Evolutionary conservation across 2,113 vertebrate genomes (phyloP).

Genomic region (Tringa solitaria): DNA sequence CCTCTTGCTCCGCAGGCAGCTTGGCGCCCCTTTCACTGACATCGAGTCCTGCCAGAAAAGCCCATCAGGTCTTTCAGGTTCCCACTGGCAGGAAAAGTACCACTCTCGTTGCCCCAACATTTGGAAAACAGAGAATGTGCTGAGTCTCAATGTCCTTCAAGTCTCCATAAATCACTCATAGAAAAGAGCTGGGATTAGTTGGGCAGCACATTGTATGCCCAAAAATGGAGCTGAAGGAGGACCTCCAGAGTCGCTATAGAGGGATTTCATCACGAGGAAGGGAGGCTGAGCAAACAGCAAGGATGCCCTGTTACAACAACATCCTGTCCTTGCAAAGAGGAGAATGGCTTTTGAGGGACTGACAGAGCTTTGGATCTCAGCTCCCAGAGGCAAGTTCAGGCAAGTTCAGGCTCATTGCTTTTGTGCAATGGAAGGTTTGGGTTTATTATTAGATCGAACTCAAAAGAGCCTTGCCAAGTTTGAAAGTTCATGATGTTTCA

Average conservation of each 20-base stretch:
- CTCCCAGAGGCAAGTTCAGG: conserved; percentile 45
- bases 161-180: conserved; percentile 59
- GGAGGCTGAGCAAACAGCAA: conserved; percentile 42
- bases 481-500: conserved; percentile 61
- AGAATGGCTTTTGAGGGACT: conserved; percentile 60
- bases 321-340: conserved; percentile 59
- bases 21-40: neutral
- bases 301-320: conserved; percentile 49
- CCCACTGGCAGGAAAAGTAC: conserved; percentile 32
- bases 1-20: neutral
- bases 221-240: conserved; percentile 12
- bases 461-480: conserved; percentile 59
- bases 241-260: conserved; percentile 64
- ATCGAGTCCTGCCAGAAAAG: conserved; percentile 18
- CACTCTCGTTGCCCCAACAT: neutral
- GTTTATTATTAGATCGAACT: conserved; percentile 58
- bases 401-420: conserved; percentile 64
- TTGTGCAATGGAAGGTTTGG: conserved; percentile 7
- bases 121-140: conserved; percentile 38
- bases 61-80: conserved; percentile 45
- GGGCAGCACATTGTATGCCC: conserved; percentile 32
- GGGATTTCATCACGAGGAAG: conserved; percentile 46
- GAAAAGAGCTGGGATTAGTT: conserved; percentile 29
- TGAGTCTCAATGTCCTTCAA: conserved; percentile 18
- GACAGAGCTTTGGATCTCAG: conserved; percentile 62